Evolutionary conservation across 2,113 vertebrate species (phyloP).

Genomic region (Pipra filicauda): DNA sequence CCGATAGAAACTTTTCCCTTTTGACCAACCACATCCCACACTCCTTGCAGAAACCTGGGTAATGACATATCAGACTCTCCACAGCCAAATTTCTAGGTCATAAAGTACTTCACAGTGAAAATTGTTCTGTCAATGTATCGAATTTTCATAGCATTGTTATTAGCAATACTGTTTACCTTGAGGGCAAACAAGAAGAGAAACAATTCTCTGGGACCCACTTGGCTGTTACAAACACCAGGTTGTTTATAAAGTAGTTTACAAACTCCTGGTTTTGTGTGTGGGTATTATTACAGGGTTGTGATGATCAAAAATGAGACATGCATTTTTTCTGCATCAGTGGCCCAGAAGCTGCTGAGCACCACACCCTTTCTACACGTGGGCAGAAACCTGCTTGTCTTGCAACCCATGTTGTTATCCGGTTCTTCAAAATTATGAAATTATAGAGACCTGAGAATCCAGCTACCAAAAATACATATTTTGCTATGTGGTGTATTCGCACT

Average conservation of each 20-base stretch:
- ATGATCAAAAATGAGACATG: not conserved
- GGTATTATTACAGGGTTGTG: not conserved
- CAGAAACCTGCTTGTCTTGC: not conserved
- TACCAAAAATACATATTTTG: not conserved
- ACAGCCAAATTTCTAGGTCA: not conserved
- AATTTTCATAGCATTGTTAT: slow-evolving; percentile 2
- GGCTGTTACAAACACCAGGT: not conserved
- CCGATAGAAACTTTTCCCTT: not conserved
- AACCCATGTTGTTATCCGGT: not conserved
- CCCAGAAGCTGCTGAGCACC: not conserved
- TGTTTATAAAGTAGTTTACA: not conserved
- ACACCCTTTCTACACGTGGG: not conserved
- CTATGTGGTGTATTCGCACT: not conserved
- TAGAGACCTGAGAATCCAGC: not conserved
- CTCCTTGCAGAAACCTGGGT: not conserved
- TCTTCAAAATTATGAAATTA: not conserved
- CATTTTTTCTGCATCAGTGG: not conserved
- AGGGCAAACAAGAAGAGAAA: not conserved
- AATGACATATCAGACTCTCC: not conserved
- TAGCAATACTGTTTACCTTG: not conserved
- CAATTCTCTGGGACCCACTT: not conserved
- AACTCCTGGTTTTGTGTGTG: not conserved
- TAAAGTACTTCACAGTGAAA: slow-evolving; percentile 14
- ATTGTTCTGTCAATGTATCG: slow-evolving; percentile 43
- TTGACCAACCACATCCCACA: not conserved